A percentile compares a stretch with the other conserved stretches of the same genome.
Conservation (phyloP, 2,888 invertebrate species). For the Archips crataeganus region DNA sequence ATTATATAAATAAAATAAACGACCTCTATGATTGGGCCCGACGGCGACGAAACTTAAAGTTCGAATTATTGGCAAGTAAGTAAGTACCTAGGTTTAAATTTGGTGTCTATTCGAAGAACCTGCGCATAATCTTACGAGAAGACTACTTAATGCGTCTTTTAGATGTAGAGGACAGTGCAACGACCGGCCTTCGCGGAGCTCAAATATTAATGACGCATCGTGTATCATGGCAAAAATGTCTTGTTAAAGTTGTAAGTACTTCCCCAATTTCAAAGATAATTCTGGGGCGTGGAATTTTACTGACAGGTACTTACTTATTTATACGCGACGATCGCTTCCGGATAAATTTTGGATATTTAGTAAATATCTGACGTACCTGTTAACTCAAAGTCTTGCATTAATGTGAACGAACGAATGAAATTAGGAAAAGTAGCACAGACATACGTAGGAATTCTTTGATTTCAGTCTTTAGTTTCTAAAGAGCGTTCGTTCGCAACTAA, state of each 20-base stretch:
- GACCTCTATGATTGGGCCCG: no score
- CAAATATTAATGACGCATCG: constrained; percentile 37
- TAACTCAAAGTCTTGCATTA: neutral
- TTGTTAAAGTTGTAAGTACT: constrained; percentile 18
- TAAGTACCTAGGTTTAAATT: neutral
- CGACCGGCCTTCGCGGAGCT: constrained; percentile 37
- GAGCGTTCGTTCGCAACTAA: neutral
- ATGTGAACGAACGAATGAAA: neutral
- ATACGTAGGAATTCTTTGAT: neutral
- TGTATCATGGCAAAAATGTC: constrained; percentile 15
- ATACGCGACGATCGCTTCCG: neutral
- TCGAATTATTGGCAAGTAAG: neutral
- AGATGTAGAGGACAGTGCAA: constrained; percentile 31
- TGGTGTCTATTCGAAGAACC: neutral
- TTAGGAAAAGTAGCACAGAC: neutral
- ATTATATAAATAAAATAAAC: neutral
- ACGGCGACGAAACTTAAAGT: no score
- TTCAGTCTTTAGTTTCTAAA: neutral
- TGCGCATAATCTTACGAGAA: constrained; percentile 10
- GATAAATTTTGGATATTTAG: neutral
- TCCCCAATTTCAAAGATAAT: neutral
- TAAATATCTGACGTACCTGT: neutral
- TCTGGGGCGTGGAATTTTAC: neutral
- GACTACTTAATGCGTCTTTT: constrained; percentile 24
- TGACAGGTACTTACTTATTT: no score